Base-by-base conservation (phyloP, 1,140 invertebrate genomes). In the Battus philenor region DNA sequence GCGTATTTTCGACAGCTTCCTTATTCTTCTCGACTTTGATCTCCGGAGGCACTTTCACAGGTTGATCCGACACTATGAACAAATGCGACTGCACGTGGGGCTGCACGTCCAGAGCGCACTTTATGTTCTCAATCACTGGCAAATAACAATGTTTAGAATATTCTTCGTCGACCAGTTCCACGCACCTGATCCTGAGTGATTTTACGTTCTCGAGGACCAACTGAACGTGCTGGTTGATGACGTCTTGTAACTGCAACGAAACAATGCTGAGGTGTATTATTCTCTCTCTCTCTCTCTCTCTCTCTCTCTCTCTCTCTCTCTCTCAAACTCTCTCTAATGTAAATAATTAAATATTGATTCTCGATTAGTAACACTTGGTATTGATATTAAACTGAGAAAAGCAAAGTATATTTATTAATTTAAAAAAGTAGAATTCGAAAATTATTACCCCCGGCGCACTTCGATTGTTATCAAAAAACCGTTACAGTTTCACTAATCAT, bases 121-220 rank as follows among this genome's bases (percentile, higher is more conserved):
- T 63, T 4, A 93, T 79, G 4, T 87, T 46, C 7, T 88, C 87
- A 1, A 89, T 76, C 0, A 90, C 45, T 0, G 87, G 72, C 38
- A 87, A 50, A 60, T 3, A 50, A 50, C 41, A 81, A 55, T 16
- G 75, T 57, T 30, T 87, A 80, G 9, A 20, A 20, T 89, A 86
- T 53, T 88, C 84, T 4, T 83, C 76, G 38, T 90, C 86, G 1
- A 89, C 47, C 1, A 89, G 55, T 75, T 97, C 95, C 2, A 95
- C 81, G 1, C 91, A 88, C 55, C 92, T 94, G 0, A 97, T 82
- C 75, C 92, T 93, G 11, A 89, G 86, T 0, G 77, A 81, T 13
- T 88, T 68, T 13, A 89, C 70, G 74, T 97, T 97, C 68, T 98
- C 97, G 0, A 97, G 67, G 0, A 91, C 89, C 0, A 96, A 68